Evolutionary conservation across 2,113 vertebrate genomes (phyloP).

Genomic region (Perccottus glenii): DNA sequence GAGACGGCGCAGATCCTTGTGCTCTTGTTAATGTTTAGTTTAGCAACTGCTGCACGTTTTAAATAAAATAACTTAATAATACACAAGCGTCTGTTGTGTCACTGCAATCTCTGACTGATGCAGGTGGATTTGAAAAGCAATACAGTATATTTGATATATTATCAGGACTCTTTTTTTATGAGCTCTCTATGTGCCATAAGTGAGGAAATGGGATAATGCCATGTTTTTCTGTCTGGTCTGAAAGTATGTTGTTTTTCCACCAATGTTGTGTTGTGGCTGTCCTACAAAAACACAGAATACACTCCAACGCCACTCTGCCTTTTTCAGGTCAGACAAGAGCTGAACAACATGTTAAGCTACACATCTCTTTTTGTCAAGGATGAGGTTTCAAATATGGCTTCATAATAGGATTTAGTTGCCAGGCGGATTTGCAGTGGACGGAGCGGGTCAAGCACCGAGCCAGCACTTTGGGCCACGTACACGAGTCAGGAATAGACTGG

Average conservation of each 20-base stretch:
- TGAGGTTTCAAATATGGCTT: conserved; percentile 2
- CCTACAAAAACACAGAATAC: not conserved
- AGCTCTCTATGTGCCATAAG: not conserved
- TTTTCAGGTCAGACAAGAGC: conserved; percentile 21
- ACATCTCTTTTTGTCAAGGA: conserved; percentile 8
- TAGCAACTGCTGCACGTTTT: conserved; percentile 1
- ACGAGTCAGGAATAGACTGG: conserved; percentile 1
- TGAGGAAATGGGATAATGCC: not conserved
- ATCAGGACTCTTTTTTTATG: not conserved
- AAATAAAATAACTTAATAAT: conserved; percentile 18
- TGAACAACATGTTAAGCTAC: conserved; percentile 25
- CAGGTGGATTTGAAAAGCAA: not conserved
- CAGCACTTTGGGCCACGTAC: not conserved
- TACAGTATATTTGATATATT: not conserved
- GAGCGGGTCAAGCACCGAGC: conserved; percentile 7
- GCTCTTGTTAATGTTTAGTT: conserved; percentile 28
- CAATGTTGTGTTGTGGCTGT: not conserved
- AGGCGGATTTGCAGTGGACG: conserved; percentile 1
- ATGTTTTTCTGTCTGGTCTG: conserved; percentile 5
- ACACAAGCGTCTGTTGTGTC: not conserved
- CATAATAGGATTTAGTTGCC: conserved; percentile 13
- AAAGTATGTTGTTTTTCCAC: conserved; percentile 11
- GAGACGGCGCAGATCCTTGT: conserved; percentile 7
- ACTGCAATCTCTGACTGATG: conserved; percentile 2
- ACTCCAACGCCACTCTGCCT: not conserved